A percentile compares a stretch with the other conserved stretches of the same genome.
phyloP scores from a whole-genome alignment of 2,797 vertebrate species.

The Acestrorhynchus altus region DNA sequence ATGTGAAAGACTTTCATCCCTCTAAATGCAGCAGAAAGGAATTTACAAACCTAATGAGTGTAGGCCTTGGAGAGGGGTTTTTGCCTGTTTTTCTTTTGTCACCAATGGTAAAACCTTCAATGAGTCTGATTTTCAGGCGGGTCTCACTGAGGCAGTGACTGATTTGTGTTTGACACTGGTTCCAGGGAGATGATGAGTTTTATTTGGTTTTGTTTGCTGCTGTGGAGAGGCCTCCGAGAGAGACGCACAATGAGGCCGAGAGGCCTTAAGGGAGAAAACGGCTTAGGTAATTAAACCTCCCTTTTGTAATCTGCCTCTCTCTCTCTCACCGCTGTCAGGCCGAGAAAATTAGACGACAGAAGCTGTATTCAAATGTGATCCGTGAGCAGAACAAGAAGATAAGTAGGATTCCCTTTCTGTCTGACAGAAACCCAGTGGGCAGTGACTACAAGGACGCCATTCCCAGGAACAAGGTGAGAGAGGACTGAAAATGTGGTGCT shows the following conservation, averaged over 20 bases:
- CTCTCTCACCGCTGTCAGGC: slow-evolving; percentile 75
- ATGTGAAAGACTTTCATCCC: slow-evolving; percentile 60
- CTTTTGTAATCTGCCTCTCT: slow-evolving; percentile 73
- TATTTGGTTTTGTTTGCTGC: slow-evolving; percentile 69
- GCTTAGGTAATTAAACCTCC: slow-evolving; percentile 78
- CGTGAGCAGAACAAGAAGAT: slow-evolving; percentile 86
- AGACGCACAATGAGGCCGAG: slow-evolving; percentile 65
- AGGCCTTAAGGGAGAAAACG: slow-evolving; percentile 71
- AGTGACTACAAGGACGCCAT: slow-evolving; percentile 61
- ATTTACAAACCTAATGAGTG: slow-evolving; percentile 72
- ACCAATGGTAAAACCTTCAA: slow-evolving; percentile 39
- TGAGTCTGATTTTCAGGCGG: slow-evolving; percentile 47
- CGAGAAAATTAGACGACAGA: slow-evolving; percentile 86
- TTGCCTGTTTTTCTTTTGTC: slow-evolving; percentile 45
- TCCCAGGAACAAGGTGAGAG: slow-evolving; percentile 84
- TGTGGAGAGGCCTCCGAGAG: slow-evolving; percentile 65
- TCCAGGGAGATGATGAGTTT: slow-evolving; percentile 65
- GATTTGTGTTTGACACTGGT: slow-evolving; percentile 73
- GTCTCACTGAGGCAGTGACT: slow-evolving; percentile 4
- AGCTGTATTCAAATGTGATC: slow-evolving; percentile 87
- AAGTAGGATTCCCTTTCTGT: slow-evolving; percentile 67
- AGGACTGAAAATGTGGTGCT: slow-evolving; percentile 1
- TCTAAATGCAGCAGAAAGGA: slow-evolving; percentile 60
- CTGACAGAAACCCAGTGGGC: slow-evolving; percentile 67
- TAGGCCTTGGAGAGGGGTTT: slow-evolving; percentile 49